Evolutionary conservation across 2,113 vertebrate species (phyloP).

Genomic region (Campylorhamphus procurvoides): DNA sequence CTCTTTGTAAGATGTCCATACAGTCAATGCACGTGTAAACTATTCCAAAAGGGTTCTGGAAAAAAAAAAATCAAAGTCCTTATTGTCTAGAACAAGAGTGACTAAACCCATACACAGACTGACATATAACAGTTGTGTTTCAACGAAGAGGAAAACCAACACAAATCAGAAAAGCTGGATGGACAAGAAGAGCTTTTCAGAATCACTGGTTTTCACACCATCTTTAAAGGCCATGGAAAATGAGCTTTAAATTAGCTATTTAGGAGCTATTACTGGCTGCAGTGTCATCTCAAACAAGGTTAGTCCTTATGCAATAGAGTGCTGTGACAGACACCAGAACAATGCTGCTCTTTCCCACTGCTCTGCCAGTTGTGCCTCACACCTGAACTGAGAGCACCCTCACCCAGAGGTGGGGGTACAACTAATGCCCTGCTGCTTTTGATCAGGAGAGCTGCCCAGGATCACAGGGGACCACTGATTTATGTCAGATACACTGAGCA

Average conservation of each 20-base stretch:
- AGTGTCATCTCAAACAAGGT: background rate
- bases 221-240: constrained; percentile 9
- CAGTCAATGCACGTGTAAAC: background rate
- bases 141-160: background rate
- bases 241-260: background rate
- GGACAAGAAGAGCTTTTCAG: constrained; percentile 9
- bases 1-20: background rate
- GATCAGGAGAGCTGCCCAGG: background rate
- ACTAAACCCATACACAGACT: background rate
- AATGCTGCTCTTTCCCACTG: background rate
- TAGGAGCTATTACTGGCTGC: constrained; percentile 1
- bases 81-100: background rate
- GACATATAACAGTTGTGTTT: background rate
- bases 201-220: background rate
- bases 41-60: background rate
- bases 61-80: background rate
- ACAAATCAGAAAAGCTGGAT: background rate
- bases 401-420: background rate
- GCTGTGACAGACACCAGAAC: background rate
- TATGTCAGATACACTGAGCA: background rate
- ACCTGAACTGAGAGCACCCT: constrained; percentile 9
- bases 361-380: background rate
- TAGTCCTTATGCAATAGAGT: background rate
- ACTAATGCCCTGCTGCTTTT: constrained; percentile 57
- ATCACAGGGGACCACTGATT: background rate